Base-by-base conservation (phyloP, 2,113 vertebrate species). In the Lota lota region DNA sequence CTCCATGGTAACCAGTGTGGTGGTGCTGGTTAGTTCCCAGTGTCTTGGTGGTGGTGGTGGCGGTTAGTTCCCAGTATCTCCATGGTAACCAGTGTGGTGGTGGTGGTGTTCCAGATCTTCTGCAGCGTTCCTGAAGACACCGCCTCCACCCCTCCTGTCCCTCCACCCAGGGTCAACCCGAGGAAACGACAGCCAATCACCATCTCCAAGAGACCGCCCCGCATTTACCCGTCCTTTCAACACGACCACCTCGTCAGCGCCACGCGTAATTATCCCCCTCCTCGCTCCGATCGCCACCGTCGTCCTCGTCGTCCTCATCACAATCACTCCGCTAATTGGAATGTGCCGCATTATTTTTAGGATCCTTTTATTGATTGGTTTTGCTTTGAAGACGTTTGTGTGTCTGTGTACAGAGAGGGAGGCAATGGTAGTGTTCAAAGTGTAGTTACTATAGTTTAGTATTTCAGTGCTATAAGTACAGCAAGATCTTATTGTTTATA, bases 171-270 rank as follows among this genome's bases (percentile, higher is more conserved):
- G 67, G 92, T 96, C 69, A 89, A 92, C 71, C 94, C 94, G 3
- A 93, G 96, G 72, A 94, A 90, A 69, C 94, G 97, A 70, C 97
- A 98, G 68, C 97, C 97, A 81, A 98, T 99, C 89, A 98, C 97
- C 12, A 99, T 99, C 84, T 98, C 97, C 54, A 98, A 98, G 76
- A 93, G 95, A 0, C 94, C 95, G 0, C 82, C 94, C 19, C 91
- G 96, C 64, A 91, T 93, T 81, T 90, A 91, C 73, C 87, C 88
- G 0, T 70, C 92, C 67, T 87, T 96, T 73, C 94, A 91, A 5
- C 88, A 80, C 15, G 88, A 89, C 50, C 69, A 88, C 68, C 72
- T 81, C 21, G 90, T 93, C 68, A 90, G 90, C 67, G 75, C 72
- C 4, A 89, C 92, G 91, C 94, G 97, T 98, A 81, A 93, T 94